These are phyloP conservation scores for Rambutsinella grinnellia DNA, from an alignment of 2,888 invertebrate species.

Conservation along the genomic window DNA sequence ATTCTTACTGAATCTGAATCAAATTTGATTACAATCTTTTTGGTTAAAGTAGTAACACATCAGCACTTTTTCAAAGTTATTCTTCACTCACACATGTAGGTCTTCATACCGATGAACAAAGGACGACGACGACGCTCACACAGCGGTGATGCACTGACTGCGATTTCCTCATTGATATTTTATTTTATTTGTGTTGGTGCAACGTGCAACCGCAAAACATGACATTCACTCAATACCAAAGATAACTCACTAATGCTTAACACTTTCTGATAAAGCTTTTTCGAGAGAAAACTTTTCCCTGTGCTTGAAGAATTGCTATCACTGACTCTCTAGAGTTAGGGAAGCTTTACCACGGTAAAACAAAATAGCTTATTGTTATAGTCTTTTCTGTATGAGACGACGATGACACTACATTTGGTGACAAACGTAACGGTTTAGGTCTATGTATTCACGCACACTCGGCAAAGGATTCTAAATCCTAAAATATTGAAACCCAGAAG, in stretches of 20 bases:
- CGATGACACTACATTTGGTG: conserved; percentile 22
- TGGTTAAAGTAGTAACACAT: background rate
- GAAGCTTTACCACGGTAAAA: background rate
- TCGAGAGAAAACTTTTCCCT: background rate
- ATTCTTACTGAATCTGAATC: background rate
- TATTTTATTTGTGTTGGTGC: no score
- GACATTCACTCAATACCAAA: background rate
- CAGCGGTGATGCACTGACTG: background rate
- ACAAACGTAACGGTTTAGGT: conserved; percentile 45
- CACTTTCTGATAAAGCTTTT: background rate
- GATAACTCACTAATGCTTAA: background rate
- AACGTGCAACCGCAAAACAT: background rate
- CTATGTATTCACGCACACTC: conserved; percentile 27
- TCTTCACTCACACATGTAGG: no score
- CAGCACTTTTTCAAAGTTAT: no score
- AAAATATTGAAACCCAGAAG: background rate
- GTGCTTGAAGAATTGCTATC: background rate
- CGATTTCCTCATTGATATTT: background rate
- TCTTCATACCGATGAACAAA: no score
- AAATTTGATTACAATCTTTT: background rate
- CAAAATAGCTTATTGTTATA: background rate
- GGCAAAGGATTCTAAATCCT: conserved; percentile 7
- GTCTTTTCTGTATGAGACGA: background rate
- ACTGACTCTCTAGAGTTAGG: background rate
- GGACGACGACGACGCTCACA: background rate